Evolutionary conservation across 2,113 vertebrate species (phyloP).

Genomic region (Megaleporinus macrocephalus): DNA sequence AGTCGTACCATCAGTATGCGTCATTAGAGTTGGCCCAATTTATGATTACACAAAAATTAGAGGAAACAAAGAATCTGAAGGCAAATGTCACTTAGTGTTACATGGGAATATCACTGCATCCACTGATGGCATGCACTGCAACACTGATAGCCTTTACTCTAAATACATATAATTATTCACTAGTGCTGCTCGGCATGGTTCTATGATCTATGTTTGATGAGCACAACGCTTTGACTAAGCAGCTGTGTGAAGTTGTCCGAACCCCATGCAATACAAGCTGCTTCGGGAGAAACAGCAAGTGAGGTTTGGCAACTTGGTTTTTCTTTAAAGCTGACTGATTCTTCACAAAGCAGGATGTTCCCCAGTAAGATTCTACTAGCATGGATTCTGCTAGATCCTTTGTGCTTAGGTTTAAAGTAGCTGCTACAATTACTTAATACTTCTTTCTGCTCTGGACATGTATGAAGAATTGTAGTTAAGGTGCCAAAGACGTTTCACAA

Average conservation of each 20-base stretch:
- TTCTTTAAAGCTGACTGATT: background rate
- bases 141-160: background rate
- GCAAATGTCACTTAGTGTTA: slow-evolving; percentile 2
- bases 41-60: background rate
- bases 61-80: slow-evolving; percentile 21
- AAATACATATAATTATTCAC: background rate
- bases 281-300: background rate
- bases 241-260: background rate
- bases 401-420: too few species aligned
- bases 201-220: background rate
- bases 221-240: background rate
- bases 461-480: too few species aligned
- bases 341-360: background rate
- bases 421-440: too few species aligned
- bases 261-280: too few species aligned
- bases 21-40: slow-evolving; percentile 7
- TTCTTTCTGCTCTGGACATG: too few species aligned
- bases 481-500: too few species aligned
- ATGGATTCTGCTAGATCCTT: too few species aligned
- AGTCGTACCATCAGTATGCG: slow-evolving; percentile 7
- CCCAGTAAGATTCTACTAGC: background rate
- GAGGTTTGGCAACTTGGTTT: background rate
- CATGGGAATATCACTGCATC: background rate
- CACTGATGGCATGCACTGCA: background rate
- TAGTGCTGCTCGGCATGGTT: background rate